Evolutionary conservation across 2,888 invertebrate genomes (phyloP), one percentile per base, ranked within the genome.

Genomic region (Limenitis camilla): DNA sequence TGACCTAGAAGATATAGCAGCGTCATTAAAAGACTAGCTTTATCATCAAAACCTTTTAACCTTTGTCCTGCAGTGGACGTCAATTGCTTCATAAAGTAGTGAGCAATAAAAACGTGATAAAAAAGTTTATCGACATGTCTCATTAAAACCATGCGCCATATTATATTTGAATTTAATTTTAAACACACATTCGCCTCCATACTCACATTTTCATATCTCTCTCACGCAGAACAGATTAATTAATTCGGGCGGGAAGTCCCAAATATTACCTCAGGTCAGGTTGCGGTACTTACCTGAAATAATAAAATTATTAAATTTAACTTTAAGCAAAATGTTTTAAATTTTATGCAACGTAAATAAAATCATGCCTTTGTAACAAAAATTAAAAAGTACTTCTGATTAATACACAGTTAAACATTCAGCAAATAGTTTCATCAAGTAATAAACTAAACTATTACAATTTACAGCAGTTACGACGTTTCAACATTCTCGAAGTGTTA

Each of bases 231-330:
- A 44, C 41, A 10, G 38, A 41, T 53, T 53, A 53, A 53, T 53
- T 53, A 53, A 49, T 45, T 44, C 36, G 29, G 28, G 40, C 10
- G 49, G 44, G 39, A 46, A 46, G 38, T 50, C 46, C 7, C 40
- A 41, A 53, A 41, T 19, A 49, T 44, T 36, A 53, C 44, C 53
- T 39, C 41, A 46, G 46, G 35, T 39, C 43, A 45, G 49, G 38
- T 40, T 29, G 32, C 35, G 33, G 29, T 40, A 55, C 56, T 59
- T 59, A 59, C 59, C 59, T 57, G 59, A 38, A 59, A 59, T 43
- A 57, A 53, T 57, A 53, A 53, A 51, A 59, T 52, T 53, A 45
- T 46, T 29, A 38, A 48, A 43, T 43, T 52, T 43, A 56, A 52
- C 19, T 49, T 46, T 28, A 7, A 39, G 38, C 27, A 52, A 30